These are phyloP conservation scores for Lophochroa leadbeateri DNA, from an alignment of 2,113 vertebrate genomes.

Conservation along the genomic window DNA sequence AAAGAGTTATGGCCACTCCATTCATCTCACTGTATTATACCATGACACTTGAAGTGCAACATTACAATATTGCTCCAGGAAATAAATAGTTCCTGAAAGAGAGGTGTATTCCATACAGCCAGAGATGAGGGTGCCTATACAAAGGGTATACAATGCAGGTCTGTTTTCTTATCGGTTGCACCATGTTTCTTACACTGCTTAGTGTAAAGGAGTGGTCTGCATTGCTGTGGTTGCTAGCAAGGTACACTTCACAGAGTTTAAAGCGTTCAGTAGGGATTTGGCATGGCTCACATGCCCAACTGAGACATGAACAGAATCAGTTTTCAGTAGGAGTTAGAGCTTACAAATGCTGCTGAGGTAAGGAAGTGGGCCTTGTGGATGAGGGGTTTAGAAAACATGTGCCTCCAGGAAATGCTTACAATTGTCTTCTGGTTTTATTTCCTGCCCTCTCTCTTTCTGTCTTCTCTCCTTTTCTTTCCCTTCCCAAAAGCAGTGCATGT, in stretches of 20 bases:
- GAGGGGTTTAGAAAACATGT: not conserved
- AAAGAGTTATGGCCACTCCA: not conserved
- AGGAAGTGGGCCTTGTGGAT: not conserved
- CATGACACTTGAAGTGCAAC: not conserved
- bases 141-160: fast-evolving
- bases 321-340: not conserved
- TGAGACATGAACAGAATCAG: not conserved
- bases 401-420: not conserved
- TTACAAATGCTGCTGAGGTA: not conserved
- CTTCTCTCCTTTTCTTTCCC: not conserved
- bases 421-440: not conserved
- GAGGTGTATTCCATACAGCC: not conserved
- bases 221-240: not conserved
- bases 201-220: not conserved
- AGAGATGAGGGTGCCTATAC: not conserved
- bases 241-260: not conserved
- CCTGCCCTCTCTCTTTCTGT: not conserved
- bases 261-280: not conserved
- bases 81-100: not conserved
- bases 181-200: not conserved
- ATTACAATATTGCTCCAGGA: not conserved
- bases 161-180: not conserved
- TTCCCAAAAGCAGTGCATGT: not conserved
- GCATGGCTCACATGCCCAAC: not conserved
- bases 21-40: not conserved